Evolutionary conservation across 2,888 invertebrate species (phyloP), one percentile per base, ranked within the genome.

Genomic region (Nineta flava): DNA sequence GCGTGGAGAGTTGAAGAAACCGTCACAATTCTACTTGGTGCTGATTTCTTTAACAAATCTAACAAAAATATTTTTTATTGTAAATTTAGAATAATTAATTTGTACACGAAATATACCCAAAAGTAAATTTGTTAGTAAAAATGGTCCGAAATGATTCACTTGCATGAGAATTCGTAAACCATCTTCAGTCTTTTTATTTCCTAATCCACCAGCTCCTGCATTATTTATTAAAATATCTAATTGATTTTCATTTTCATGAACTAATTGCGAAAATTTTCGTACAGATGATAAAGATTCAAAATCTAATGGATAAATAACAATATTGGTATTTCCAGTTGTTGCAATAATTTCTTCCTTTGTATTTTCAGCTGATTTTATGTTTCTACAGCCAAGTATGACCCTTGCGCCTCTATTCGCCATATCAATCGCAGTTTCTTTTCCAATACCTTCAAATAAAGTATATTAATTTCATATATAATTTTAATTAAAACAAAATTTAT

Each of bases 111-210:
- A 6, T 15, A 66, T 55, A 55, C 77, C 76, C 9, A 74, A 60
- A 1, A 87, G 63, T 1, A 86, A 69, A 53, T 79, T 68, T 0
- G 83, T 84, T 50, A 87, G 65, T 21, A 86, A 63, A 60, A 85
- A 86, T 3, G 79, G 81, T 9, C 82, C 83, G 58, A 82, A 78
- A 59, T 84, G 76, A 57, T 86, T 85, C 21, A 79, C 72, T 56
- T 81, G 81, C 71, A 82, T 75, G 44, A 75, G 77, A 12, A 69
- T 62, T 41, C 83, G 74, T 41, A 83, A 68, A 0, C 81, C 82
- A 55, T 84, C 82, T 51, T 73, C 70, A 0, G 81, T 79, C 51
- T 65, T 63, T 48, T 66, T 66, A 47, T 71, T 65, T 0, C 65
- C 65, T 10, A 69, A 62, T 1, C 70, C 71, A 9, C 68, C 71